Conservation (phyloP, 2,113 vertebrate genomes). For the Ameiurus melas region DNA sequence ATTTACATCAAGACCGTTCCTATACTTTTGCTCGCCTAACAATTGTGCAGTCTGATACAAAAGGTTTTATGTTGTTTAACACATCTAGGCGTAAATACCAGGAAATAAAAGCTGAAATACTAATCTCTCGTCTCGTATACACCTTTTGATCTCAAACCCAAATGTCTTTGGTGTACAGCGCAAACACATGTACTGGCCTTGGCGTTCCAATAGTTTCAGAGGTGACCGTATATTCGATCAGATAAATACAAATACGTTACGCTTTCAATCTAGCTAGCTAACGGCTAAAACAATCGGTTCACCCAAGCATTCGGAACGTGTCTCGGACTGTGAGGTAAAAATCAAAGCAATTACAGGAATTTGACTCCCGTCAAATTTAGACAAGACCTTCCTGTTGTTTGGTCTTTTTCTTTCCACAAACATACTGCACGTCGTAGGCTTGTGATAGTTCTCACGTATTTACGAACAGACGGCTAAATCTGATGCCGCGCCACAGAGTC, state of each 20-base stretch:
- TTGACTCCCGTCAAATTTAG: neutral
- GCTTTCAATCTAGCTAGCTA: neutral
- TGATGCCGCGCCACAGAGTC: neutral
- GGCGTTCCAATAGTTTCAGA: no score
- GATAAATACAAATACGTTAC: neutral
- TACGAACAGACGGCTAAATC: constrained; percentile 21
- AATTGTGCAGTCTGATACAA: no score
- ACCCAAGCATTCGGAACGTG: neutral
- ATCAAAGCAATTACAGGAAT: neutral
- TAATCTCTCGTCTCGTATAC: no score
- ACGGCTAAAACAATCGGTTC: neutral
- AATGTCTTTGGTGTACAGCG: no score
- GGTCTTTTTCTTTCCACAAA: neutral
- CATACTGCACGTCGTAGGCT: neutral
- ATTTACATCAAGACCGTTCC: no score
- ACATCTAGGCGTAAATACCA: no score
- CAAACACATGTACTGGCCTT: no score
- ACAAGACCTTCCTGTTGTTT: neutral
- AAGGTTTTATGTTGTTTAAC: no score
- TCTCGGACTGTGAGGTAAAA: neutral
- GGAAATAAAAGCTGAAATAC: no score
- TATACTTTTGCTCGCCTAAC: no score
- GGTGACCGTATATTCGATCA: neutral
- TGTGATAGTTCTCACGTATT: neutral
- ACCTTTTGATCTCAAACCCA: no score